Percentiles rank a stretch among this genome's conserved stretches.
Evolutionary conservation across 2,797 vertebrate species (phyloP).

Genomic region (Acipenser ruthenus): DNA sequence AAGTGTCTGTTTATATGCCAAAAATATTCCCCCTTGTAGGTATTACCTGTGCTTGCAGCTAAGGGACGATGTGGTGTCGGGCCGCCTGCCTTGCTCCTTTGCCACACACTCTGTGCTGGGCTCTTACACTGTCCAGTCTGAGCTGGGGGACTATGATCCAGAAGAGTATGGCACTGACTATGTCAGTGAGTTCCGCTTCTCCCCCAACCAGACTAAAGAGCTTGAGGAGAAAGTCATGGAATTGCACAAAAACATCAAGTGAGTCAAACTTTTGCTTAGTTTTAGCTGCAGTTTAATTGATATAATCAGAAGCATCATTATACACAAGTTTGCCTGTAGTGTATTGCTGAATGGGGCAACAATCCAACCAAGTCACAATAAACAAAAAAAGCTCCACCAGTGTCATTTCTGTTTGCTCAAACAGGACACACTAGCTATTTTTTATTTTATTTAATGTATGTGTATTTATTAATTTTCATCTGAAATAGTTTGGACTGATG

Average conservation of each 20-base stretch:
- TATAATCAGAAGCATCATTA: no score
- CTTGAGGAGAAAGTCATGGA: conserved; percentile 92
- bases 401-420: no score
- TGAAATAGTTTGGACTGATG: no score
- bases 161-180: conserved; percentile 83
- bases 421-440: no score
- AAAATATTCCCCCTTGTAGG: conserved; percentile 42
- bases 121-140: conserved; percentile 89
- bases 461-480: no score
- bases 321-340: no score
- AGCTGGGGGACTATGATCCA: conserved; percentile 86
- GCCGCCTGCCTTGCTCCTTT: conserved; percentile 89
- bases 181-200: conserved; percentile 83
- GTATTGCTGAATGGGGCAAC: no score
- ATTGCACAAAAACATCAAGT: conserved; percentile 94
- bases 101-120: conserved; percentile 87
- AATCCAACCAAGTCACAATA: no score
- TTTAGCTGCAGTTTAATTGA: neutral
- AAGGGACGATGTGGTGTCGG: conserved; percentile 85
- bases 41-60: conserved; percentile 94
- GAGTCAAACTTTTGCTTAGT: conserved; percentile 17
- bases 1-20: no score
- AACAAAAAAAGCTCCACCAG: no score
- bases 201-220: conserved; percentile 92
- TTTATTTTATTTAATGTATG: no score